Conservation (phyloP, 2,113 vertebrate genomes). For the Lophura nycthemera region DNA sequence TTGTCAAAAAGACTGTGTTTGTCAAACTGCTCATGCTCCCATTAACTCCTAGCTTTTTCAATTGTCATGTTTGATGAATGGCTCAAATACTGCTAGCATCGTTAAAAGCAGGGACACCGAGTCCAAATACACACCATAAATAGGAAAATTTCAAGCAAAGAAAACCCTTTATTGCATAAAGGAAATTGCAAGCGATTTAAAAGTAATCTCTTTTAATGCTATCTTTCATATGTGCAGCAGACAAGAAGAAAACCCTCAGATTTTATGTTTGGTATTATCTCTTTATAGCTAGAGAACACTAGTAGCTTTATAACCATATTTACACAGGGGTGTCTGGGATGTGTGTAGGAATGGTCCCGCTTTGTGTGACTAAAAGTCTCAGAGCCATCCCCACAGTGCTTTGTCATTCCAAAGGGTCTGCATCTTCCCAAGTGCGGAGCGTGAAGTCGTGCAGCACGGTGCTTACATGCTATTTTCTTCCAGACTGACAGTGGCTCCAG, state of each 20-base stretch:
- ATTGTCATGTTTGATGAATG: conserved; percentile 68
- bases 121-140: conserved; percentile 54
- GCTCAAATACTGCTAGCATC: conserved; percentile 53
- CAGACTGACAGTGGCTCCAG: rapidly evolving
- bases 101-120: conserved; percentile 60
- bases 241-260: conserved; percentile 34
- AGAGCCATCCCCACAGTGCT: neutral
- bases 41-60: conserved; percentile 73
- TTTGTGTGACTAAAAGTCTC: neutral
- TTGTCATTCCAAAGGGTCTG: neutral
- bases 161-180: conserved; percentile 60
- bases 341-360: neutral
- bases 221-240: conserved; percentile 50
- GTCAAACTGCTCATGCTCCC: conserved; percentile 72
- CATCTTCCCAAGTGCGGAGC: neutral
- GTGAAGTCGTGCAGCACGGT: rapidly evolving
- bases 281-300: neutral
- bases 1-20: conserved; percentile 74
- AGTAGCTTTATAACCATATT: conserved; percentile 39
- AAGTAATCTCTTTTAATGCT: conserved; percentile 59
- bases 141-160: conserved; percentile 47
- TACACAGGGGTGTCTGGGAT: neutral
- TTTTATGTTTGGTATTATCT: conserved; percentile 47
- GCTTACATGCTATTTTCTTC: rapidly evolving
- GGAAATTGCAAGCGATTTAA: conserved; percentile 58